Evolutionary conservation across 2,797 vertebrate species (phyloP), one percentile per base, ranked within the genome.

Genomic region (Champsocephalus gunnari): DNA sequence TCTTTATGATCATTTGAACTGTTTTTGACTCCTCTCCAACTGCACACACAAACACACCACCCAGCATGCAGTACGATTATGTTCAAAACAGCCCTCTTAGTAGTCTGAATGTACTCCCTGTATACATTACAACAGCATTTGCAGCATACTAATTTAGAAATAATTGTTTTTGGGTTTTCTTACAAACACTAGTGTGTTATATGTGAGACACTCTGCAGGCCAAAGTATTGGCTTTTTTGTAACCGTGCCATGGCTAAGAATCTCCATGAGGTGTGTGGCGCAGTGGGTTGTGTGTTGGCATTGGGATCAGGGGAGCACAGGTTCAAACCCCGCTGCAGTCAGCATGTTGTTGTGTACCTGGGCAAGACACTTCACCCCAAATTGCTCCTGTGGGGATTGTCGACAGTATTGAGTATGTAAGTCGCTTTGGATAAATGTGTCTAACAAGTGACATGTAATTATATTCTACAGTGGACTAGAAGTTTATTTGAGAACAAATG

Each of bases 1-100:
- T 67, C 59, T 49, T 44, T 44, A 7, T 63, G 61, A 79, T 76
- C 47, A 55, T 72, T 57, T 84, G 61, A 72, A 83, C 76, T 62
- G 60, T 55, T 69, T 59, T 19, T 28, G 71, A 82, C 63, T 80
- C 57, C 16, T 55, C 62, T 53, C 32, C 24, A 61, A 71, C 12
- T 13, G 34, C 28, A 6, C 70, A 9, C 58, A 12, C 32, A n/a
- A 19, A 56, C 63, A 68, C 48, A 24, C 48, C 59, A 28, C 51
- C 66, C 65, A 44, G 16, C 28, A 65, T 38, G 55, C 66, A 68
- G 16, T 38, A 57, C 61, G 54, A 79, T 55, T 14, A 28, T 48
- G 60, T 41, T 24, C 60, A 49, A 58, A 53, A 54, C 21, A 3
- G 9, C 14, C 16, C 28, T 12, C 47, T 14, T 16, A 32, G 70